A percentile compares a stretch with the other conserved stretches of the same genome.
These are phyloP conservation scores for Origma solitaria DNA, from an alignment of 2,113 vertebrate genomes.

Conservation along the genomic window DNA sequence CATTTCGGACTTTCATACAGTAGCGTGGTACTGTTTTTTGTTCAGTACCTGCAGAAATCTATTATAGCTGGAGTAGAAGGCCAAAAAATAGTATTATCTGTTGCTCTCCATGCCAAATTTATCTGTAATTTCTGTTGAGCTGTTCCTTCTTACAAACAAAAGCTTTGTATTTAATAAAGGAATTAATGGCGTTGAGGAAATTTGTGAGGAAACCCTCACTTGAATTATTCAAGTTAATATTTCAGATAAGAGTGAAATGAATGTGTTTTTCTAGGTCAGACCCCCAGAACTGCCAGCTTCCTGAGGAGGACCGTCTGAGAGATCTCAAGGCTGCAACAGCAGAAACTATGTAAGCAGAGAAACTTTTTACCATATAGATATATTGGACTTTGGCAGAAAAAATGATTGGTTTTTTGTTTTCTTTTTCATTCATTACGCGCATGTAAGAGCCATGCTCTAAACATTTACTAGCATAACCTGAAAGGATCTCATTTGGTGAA, in stretches of 20 bases:
- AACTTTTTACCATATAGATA: background rate
- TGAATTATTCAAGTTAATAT: background rate
- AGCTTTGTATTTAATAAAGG: background rate
- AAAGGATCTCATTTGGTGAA: background rate
- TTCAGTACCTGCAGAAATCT: background rate
- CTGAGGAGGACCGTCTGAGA: constrained; percentile 72
- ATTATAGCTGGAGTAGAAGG: background rate
- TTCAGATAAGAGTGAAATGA: background rate
- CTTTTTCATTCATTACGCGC: background rate
- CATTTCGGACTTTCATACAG: background rate
- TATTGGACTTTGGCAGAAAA: background rate
- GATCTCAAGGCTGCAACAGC: constrained; percentile 81
- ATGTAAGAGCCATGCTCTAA: background rate
- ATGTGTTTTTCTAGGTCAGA: constrained; percentile 62
- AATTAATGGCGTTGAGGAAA: background rate
- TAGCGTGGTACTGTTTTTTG: background rate
- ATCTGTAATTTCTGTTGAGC: background rate
- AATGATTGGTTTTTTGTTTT: fast-evolving
- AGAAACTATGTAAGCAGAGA: constrained; percentile 79
- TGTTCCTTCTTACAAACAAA: background rate
- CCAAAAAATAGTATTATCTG: background rate
- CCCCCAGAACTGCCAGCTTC: constrained; percentile 52
- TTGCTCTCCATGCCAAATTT: background rate
- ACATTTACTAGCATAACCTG: background rate
- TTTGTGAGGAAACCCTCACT: background rate